A percentile compares a stretch with the other conserved stretches of the same genome.
Evolutionary conservation across 2,113 vertebrate species (phyloP).

Genomic region (Diadophis punctatus): DNA sequence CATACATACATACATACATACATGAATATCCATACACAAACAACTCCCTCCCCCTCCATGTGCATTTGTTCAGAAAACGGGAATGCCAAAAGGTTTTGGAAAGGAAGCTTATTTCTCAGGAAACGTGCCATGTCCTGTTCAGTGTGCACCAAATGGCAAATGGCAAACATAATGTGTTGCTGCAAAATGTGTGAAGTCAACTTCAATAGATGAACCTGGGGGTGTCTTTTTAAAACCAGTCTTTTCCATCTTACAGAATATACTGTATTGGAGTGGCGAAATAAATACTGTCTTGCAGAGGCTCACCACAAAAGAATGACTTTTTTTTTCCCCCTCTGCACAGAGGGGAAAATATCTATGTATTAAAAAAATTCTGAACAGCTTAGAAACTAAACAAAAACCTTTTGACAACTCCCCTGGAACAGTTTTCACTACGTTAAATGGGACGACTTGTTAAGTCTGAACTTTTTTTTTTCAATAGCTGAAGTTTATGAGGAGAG

Average conservation of each 20-base stretch:
- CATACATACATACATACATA: not conserved
- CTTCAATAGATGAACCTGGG: not conserved
- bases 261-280: not conserved
- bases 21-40: not conserved
- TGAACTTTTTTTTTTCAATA: not conserved
- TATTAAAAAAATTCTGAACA: not conserved
- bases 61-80: not conserved
- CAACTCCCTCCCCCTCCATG: not conserved
- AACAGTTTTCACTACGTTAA: not conserved
- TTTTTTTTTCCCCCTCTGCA: not conserved
- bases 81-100: not conserved
- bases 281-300: too few relatives aligned
- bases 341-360: not conserved
- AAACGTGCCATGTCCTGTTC: not conserved
- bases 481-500: too few relatives aligned
- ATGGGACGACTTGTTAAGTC: not conserved
- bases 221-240: not conserved
- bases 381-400: not conserved
- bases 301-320: not conserved
- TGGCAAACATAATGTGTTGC: not conserved
- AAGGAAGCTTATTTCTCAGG: not conserved
- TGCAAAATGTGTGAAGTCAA: not conserved
- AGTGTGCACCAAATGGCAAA: not conserved
- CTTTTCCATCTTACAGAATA: not conserved
- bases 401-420: not conserved